Conservation (phyloP, 1,140 invertebrate genomes). For the Arion vulgaris region DNA sequence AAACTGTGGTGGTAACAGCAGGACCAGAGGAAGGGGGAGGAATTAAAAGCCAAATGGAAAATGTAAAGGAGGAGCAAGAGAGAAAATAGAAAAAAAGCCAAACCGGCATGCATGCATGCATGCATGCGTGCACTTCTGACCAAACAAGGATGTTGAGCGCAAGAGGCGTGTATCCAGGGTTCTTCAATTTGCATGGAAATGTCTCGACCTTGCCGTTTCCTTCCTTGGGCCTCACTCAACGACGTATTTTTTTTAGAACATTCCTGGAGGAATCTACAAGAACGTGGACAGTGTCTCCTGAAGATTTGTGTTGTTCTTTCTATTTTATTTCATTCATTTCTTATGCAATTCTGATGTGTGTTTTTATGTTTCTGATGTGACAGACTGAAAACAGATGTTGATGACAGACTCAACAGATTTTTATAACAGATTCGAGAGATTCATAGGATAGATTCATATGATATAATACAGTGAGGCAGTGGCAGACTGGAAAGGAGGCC, state of each 20-base stretch:
- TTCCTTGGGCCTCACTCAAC: neutral
- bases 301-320: neutral
- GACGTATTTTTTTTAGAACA: neutral
- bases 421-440: no score
- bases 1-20: neutral
- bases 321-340: no score
- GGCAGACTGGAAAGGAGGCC: no score
- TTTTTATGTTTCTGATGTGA: no score
- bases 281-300: neutral
- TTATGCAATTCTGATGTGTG: no score
- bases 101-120: neutral
- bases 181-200: conserved; percentile 15
- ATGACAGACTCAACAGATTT: no score
- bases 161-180: neutral
- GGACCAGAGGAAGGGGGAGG: neutral
- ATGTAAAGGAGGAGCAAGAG: neutral
- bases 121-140: conserved; percentile 17
- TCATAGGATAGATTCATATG: no score
- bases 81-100: neutral
- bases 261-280: neutral
- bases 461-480: no score
- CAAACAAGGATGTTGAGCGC: conserved; percentile 1
- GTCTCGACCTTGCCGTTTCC: neutral
- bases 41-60: neutral
- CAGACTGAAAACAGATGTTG: no score